Percentiles rank a stretch among this genome's conserved stretches.
Evolutionary conservation across 2,113 vertebrate genomes (phyloP).

Genomic region (Saccopteryx leptura): DNA sequence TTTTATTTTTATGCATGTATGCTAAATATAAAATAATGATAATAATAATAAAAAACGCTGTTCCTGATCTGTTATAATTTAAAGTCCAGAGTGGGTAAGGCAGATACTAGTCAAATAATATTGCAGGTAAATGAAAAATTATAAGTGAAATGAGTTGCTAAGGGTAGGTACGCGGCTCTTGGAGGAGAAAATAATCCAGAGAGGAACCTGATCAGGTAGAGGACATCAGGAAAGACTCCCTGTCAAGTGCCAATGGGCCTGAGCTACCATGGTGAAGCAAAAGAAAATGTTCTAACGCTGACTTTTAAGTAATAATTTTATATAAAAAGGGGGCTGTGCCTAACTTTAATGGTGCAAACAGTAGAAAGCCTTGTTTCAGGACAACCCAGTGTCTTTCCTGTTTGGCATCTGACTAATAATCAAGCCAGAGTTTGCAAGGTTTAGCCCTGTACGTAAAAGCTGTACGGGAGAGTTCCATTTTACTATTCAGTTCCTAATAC

Average conservation of each 20-base stretch:
- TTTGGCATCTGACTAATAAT: not conserved
- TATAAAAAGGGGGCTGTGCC: not conserved
- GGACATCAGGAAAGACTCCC: not conserved
- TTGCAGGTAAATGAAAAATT: not conserved
- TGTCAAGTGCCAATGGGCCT: not conserved
- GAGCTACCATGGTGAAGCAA: not conserved
- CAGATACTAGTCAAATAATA: not conserved
- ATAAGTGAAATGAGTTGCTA: not conserved
- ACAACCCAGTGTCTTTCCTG: fast-evolving
- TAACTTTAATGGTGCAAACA: not conserved
- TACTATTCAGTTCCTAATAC: not conserved
- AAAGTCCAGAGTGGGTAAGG: not conserved
- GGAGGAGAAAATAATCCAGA: not conserved
- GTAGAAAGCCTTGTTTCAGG: not conserved
- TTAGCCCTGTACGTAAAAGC: not conserved
- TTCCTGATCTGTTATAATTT: not conserved
- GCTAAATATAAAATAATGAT: not conserved
- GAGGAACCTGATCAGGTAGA: not conserved
- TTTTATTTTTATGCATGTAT: not conserved
- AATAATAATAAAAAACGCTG: not conserved
- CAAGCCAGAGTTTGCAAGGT: not conserved
- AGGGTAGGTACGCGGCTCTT: not conserved
- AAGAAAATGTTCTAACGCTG: not conserved
- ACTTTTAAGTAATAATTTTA: not conserved
- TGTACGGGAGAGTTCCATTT: not conserved